Base-by-base conservation (phyloP, 2,113 vertebrate genomes). In the Entelurus aequoreus region DNA sequence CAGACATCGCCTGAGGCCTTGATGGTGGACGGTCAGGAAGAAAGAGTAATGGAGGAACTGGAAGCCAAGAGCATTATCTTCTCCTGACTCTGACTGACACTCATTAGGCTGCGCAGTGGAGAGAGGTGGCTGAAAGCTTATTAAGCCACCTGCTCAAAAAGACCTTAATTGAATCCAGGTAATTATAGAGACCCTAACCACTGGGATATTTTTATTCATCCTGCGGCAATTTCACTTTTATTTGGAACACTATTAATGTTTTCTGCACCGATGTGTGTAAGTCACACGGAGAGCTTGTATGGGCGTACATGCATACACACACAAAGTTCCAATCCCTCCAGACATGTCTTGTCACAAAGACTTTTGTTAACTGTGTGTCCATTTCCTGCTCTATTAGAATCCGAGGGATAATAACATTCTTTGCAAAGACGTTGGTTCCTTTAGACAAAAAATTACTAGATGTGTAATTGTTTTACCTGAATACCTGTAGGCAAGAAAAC, bases 191-290 rank as follows among this genome's bases (percentile, higher is more conserved):
- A 87, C 87, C 86, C 79, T 76, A 83, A 74, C 87, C 72, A 77
- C 71, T 77, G 81, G 84, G 80, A 89, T 92, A 91, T 90, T 77
- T 79, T 89, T 84, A 86, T 86, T 84, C 80, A 67, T 85, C 84
- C 77, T 66, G 68, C 72, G 82, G 86, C 86, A 89, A 90, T 85
- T 71, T 82, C 75, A 72, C 78, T 84, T 62, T 80, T 79, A 85
- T 87, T 87, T 76, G 76, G 77, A 89, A 85, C 83, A 66, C 85
- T 83, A 86, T 90, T 91, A 91, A 86, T 83, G 82, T 82, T 90
- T 81, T 88, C 81, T 79, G 78, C 76, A 70, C 72, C 72, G 76
- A 82, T 6, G 1, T 78, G 78, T 63, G 74, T 74, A 79, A 68
- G 75, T 77, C 63, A 66, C 58, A 57, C 60, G 42, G 53, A 48